These are phyloP conservation scores for Scytalopus superciliaris DNA, from an alignment of 2,113 vertebrate species.

Conservation along the genomic window DNA sequence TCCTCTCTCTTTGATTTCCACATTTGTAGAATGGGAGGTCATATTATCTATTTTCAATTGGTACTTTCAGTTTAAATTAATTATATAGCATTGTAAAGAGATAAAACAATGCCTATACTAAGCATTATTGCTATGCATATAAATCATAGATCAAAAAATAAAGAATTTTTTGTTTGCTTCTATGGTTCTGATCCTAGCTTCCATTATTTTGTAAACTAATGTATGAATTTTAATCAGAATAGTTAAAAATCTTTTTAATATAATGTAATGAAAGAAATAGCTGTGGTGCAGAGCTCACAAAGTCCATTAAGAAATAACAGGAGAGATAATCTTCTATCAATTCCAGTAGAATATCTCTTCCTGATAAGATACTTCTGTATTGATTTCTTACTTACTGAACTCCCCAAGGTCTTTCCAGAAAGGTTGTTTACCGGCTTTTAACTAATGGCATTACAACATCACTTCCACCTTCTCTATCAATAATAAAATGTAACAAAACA, in stretches of 20 bases:
- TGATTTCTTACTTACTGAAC: conserved; percentile 20
- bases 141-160: neutral
- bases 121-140: neutral
- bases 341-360: conserved; percentile 13
- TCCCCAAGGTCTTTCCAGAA: neutral
- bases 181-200: neutral
- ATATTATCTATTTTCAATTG: neutral
- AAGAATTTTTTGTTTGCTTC: neutral
- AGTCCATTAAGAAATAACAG: neutral
- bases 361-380: neutral
- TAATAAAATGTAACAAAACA: neutral
- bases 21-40: neutral
- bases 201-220: neutral
- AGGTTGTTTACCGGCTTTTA: neutral
- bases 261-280: neutral
- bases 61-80: neutral
- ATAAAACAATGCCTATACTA: neutral
- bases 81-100: neutral
- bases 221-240: neutral
- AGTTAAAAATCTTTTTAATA: neutral
- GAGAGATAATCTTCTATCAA: neutral
- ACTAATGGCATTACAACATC: neutral
- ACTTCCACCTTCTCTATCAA: neutral
- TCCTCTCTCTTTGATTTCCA: neutral
- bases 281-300: neutral